A percentile compares a stretch with the other conserved stretches of the same genome.
Evolutionary conservation across 2,113 vertebrate species (phyloP).

Genomic region (Scatophagus argus): DNA sequence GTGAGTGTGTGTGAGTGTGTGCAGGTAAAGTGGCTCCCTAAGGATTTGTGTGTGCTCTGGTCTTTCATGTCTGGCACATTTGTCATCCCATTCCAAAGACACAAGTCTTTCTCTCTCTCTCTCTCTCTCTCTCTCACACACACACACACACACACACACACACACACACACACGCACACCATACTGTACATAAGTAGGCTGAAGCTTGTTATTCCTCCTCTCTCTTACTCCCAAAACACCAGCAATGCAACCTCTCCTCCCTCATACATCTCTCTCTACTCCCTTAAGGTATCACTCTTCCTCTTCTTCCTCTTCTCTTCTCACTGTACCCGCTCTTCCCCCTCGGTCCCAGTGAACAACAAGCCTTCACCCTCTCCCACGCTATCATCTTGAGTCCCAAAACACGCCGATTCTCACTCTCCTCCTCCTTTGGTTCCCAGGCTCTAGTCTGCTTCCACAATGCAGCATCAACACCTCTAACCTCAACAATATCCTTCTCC

Average conservation of each 20-base stretch:
- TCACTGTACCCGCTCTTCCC: conserved; percentile 56
- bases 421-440: conserved; percentile 52
- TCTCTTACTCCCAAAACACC: conserved; percentile 66
- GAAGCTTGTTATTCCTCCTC: conserved; percentile 73
- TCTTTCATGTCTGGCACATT: conserved; percentile 84
- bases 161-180: conserved; percentile 42
- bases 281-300: conserved; percentile 80
- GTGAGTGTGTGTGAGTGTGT: conserved; percentile 15
- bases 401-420: conserved; percentile 54
- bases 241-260: conserved; percentile 77
- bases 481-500: conserved; percentile 42
- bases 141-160: conserved; percentile 40
- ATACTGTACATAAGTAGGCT: conserved; percentile 68
- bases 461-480: conserved; percentile 59
- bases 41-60: conserved; percentile 64
- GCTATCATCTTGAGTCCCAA: conserved; percentile 70
- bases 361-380: conserved; percentile 76
- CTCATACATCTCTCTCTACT: conserved; percentile 50
- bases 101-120: conserved; percentile 61
- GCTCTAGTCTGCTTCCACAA: conserved; percentile 48
- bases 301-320: conserved; percentile 66
- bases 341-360: conserved; percentile 75
- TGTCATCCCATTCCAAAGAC: conserved; percentile 89
- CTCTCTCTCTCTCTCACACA: conserved; percentile 43
- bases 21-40: conserved; percentile 64